phyloP scores from a whole-genome alignment of 2,113 vertebrate species.

The Cyanistes caeruleus region DNA sequence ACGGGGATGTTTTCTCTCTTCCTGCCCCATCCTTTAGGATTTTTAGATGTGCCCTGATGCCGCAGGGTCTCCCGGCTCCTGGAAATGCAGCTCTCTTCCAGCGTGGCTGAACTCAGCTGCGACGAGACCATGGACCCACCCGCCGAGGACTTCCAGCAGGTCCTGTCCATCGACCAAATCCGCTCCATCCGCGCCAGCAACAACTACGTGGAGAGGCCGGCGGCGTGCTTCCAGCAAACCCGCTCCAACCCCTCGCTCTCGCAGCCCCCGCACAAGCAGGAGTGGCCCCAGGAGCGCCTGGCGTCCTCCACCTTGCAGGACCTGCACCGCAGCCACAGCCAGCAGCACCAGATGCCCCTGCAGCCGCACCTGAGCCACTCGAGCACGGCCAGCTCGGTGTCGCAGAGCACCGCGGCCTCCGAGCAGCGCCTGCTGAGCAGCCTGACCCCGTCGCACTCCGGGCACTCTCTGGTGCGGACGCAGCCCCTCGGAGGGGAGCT shows the following conservation, averaged over 20 bases:
- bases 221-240: constrained; percentile 73
- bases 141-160: constrained; percentile 86
- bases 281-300: constrained; percentile 72
- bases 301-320: constrained; percentile 69
- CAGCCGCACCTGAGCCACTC: constrained; percentile 89
- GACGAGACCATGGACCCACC: constrained; percentile 82
- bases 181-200: constrained; percentile 91
- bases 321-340: constrained; percentile 88
- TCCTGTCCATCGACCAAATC: constrained; percentile 95
- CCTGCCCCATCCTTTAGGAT: constrained; percentile 74
- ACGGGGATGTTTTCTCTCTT: neutral
- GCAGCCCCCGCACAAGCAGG: constrained; percentile 76
- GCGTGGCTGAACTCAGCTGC: constrained; percentile 64
- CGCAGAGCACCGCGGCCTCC: constrained; percentile 90
- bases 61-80: constrained; percentile 34
- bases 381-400: constrained; percentile 94
- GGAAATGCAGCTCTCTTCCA: constrained; percentile 72
- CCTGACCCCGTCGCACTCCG: constrained; percentile 87
- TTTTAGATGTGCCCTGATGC: constrained; percentile 89
- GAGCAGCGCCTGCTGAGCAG: constrained; percentile 91
- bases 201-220: constrained; percentile 94
- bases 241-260: constrained; percentile 83
- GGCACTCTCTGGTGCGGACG: constrained; percentile 81
- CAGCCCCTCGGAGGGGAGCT: constrained; percentile 84
- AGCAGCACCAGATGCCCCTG: constrained; percentile 82